phyloP scores from a whole-genome alignment of 2,888 invertebrate genomes.

The Plutella xylostella region DNA sequence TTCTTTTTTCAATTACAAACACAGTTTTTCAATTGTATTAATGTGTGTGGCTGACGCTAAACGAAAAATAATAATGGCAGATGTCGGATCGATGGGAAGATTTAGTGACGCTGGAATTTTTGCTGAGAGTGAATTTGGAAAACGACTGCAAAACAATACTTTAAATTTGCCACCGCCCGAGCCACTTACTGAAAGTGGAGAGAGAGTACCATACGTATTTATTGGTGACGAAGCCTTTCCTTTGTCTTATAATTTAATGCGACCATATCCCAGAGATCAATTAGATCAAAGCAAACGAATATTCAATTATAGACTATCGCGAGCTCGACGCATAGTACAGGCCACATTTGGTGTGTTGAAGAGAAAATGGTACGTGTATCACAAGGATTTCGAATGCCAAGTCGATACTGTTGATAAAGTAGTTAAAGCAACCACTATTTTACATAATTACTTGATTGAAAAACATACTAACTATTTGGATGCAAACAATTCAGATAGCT shows the following conservation, averaged over 20 bases:
- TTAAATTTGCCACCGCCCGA: conserved; percentile 17
- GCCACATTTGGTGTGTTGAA: conserved; percentile 20
- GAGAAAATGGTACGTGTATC: conserved; percentile 19
- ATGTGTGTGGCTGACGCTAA: conserved; percentile 2
- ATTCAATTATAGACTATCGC: conserved; percentile 21
- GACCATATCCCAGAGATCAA: conserved; percentile 19
- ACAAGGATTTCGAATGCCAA: conserved; percentile 14
- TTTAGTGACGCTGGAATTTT: conserved; percentile 2
- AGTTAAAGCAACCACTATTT: conserved; percentile 13
- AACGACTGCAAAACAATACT: conserved; percentile 5
- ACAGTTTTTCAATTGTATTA: conserved; percentile 3
- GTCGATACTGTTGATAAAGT: conserved; percentile 15
- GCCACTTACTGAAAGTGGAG: conserved; percentile 13
- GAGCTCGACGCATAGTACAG: conserved; percentile 20
- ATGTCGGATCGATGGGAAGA: conserved; percentile 6
- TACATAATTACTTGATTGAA: conserved; percentile 12
- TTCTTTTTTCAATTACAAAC: conserved; percentile 1
- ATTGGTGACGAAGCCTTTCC: conserved; percentile 19
- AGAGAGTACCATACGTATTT: conserved; percentile 18
- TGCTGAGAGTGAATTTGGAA: neutral
- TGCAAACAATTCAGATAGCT: neutral
- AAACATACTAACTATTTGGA: neutral
- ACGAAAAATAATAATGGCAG: conserved; percentile 1
- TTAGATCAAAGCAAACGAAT: conserved; percentile 16
- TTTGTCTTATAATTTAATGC: conserved; percentile 19